Percentiles rank a stretch among this genome's conserved stretches.
Evolutionary conservation across 2,113 vertebrate species (phyloP).

Genomic region (human): DNA sequence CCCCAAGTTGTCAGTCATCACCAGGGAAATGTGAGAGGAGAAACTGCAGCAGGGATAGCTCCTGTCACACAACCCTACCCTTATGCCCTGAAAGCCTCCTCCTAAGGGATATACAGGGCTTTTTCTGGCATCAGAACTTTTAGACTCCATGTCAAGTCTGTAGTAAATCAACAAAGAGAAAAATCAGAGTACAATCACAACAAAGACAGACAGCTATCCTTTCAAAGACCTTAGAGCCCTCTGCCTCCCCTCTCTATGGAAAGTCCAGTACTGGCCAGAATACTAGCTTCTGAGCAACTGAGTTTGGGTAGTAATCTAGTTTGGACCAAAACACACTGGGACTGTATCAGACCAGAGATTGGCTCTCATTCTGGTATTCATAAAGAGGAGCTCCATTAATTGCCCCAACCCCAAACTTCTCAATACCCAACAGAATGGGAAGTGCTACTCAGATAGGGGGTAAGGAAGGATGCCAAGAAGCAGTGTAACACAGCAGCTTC

Average conservation of each 20-base stretch:
- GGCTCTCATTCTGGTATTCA: background rate
- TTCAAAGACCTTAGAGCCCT: background rate
- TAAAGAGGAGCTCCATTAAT: background rate
- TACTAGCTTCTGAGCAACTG: background rate
- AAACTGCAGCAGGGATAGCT: background rate
- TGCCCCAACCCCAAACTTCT: slow-evolving; percentile 2
- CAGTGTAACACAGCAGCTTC: background rate
- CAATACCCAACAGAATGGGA: background rate
- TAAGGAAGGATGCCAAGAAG: background rate
- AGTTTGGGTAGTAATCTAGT: background rate
- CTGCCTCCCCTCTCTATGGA: background rate
- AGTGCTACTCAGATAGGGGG: background rate
- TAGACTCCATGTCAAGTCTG: slow-evolving; percentile 6
- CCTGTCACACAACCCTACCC: background rate
- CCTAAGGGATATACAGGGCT: background rate
- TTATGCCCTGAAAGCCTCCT: background rate
- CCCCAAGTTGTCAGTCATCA: background rate
- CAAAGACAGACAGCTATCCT: background rate
- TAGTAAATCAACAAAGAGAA: slow-evolving; percentile 31
- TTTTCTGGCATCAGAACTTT: slow-evolving; percentile 41
- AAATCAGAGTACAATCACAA: background rate
- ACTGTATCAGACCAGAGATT: background rate
- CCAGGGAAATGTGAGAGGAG: slow-evolving; percentile 18
- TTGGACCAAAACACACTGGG: background rate
- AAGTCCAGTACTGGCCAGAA: background rate